These are phyloP conservation scores for Parascotia fuliginaria DNA, from an alignment of 2,888 invertebrate genomes.

Conservation along the genomic window DNA sequence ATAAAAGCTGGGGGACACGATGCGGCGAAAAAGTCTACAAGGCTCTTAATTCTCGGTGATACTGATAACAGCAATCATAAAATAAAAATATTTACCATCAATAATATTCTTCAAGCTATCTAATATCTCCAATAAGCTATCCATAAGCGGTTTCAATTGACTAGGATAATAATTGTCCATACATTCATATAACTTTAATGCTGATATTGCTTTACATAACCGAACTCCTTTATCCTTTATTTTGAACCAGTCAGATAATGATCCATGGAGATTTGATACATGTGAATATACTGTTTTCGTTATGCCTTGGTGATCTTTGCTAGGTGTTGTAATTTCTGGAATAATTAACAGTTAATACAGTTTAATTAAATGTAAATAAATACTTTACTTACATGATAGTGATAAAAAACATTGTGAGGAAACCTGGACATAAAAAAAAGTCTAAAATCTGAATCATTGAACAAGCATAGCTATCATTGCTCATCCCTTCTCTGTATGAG, in stretches of 20 bases:
- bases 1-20: too few species aligned
- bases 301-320: conserved; percentile 65
- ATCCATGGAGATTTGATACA: conserved; percentile 61
- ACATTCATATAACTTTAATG: conserved; percentile 68
- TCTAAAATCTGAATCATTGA: too few species aligned
- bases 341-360: conserved; percentile 22
- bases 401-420: too few species aligned
- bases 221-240: conserved; percentile 67
- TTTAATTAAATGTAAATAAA: too few species aligned
- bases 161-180: conserved; percentile 68
- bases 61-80: too few species aligned
- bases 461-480: too few species aligned
- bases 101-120: conserved; percentile 59
- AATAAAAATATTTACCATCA: conserved; percentile 52
- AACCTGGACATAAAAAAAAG: too few species aligned
- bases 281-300: conserved; percentile 74
- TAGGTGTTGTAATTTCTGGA: conserved; percentile 68
- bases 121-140: conserved; percentile 58
- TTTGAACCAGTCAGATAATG: conserved; percentile 66
- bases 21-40: too few species aligned
- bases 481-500: too few species aligned
- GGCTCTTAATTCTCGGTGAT: too few species aligned
- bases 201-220: conserved; percentile 60
- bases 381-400: too few species aligned
- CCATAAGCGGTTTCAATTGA: conserved; percentile 60